These are phyloP conservation scores for Trichopria drosophilae DNA, from an alignment of 2,888 invertebrate species.

Conservation along the genomic window DNA sequence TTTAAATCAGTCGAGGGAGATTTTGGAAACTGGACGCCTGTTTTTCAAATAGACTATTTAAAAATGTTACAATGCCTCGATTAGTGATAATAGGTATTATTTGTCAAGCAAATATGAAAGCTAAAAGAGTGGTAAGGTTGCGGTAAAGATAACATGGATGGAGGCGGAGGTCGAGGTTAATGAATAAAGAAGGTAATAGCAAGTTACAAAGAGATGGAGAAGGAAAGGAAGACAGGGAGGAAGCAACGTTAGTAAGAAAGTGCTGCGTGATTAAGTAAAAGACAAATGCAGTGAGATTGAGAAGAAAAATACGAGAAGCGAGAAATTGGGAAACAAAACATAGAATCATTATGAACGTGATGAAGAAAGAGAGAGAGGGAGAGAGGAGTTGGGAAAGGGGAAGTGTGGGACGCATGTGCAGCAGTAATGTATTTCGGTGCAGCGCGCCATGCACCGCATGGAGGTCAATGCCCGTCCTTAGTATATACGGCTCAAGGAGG, in stretches of 20 bases:
- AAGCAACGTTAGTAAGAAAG: not conserved
- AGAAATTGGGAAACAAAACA: slow-evolving; percentile 7
- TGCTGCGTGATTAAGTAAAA: slow-evolving; percentile 6
- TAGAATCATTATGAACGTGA: slow-evolving; percentile 8
- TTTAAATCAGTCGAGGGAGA: too few species aligned
- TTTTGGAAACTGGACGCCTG: too few species aligned
- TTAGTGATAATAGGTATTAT: too few species aligned
- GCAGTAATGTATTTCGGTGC: slow-evolving; percentile 51
- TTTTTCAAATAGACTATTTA: too few species aligned
- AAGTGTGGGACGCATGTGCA: slow-evolving; percentile 46
- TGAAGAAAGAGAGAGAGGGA: slow-evolving; percentile 17
- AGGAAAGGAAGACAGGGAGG: not conserved
- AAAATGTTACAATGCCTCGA: too few species aligned
- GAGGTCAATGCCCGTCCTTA: slow-evolving; percentile 60
- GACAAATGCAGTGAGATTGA: slow-evolving; percentile 5
- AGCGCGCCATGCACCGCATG: slow-evolving; percentile 49
- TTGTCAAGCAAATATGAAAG: too few species aligned
- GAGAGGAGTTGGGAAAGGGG: slow-evolving; percentile 33
- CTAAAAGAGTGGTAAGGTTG: too few species aligned
- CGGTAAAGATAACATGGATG: too few species aligned
- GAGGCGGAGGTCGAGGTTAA: not conserved
- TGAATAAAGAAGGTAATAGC: not conserved
- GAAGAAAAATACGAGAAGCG: slow-evolving; percentile 17
- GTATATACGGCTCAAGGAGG: slow-evolving; percentile 54
- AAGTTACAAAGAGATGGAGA: too few species aligned